Percentiles rank a stretch among this genome's conserved stretches.
Conservation (phyloP, 2,888 invertebrate species). For the Pachydiplax longipennis region DNA sequence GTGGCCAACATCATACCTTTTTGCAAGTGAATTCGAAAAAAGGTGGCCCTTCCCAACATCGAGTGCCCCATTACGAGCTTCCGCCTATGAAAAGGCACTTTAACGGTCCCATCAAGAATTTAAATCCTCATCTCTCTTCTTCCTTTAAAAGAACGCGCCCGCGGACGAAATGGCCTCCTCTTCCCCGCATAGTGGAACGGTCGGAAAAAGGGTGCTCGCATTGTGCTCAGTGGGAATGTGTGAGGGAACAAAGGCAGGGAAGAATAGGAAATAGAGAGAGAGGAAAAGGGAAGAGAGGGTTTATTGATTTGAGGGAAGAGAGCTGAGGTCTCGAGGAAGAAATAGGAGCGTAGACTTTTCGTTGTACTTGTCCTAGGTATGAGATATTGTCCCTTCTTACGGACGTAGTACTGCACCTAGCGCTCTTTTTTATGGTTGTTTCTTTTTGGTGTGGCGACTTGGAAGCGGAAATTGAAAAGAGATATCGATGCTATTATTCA, state of each 20-base stretch:
- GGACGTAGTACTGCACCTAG: too few species aligned
- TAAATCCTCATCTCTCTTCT: neutral
- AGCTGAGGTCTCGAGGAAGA: neutral
- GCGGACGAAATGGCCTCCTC: slow-evolving; percentile 1
- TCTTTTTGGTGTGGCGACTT: too few species aligned
- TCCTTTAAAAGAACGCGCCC: slow-evolving; percentile 2
- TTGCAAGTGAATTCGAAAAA: neutral
- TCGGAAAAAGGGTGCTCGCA: neutral
- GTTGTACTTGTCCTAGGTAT: neutral
- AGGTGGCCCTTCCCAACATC: neutral
- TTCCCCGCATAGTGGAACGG: neutral
- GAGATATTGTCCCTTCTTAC: neutral
- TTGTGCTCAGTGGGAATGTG: slow-evolving; percentile 18
- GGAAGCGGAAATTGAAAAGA: too few species aligned
- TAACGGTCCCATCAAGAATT: slow-evolving; percentile 28
- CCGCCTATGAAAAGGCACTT: slow-evolving; percentile 20
- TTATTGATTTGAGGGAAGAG: neutral
- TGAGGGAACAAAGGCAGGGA: neutral
- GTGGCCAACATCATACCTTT: neutral
- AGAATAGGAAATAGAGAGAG: neutral
- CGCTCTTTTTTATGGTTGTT: too few species aligned
- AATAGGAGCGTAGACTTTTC: neutral
- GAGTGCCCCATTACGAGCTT: slow-evolving; percentile 22
- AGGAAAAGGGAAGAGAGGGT: neutral
- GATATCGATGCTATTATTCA: too few species aligned